Evolutionary conservation across 2,888 invertebrate genomes (phyloP).

Genomic region (Andrena fulva): DNA sequence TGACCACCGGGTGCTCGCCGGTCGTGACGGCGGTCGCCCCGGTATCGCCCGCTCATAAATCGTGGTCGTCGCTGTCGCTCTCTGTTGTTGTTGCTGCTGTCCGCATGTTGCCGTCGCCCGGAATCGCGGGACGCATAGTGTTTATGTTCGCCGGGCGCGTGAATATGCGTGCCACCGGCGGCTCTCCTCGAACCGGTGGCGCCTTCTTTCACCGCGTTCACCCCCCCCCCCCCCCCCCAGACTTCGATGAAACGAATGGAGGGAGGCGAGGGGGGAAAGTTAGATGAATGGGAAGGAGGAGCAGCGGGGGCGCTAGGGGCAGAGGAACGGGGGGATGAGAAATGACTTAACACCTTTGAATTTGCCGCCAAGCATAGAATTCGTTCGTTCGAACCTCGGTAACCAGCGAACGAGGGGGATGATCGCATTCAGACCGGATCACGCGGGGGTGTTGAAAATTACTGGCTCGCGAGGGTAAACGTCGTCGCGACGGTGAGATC

Average conservation of each 20-base stretch:
- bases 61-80: not conserved
- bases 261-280: constrained; percentile 42
- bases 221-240: constrained; percentile 50
- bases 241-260: constrained; percentile 26
- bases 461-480: not conserved
- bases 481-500: constrained; percentile 38
- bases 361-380: constrained; percentile 48
- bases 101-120: not conserved
- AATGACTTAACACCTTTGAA: constrained; percentile 43
- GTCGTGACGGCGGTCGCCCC: not conserved
- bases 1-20: constrained; percentile 12
- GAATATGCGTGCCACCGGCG: constrained; percentile 71
- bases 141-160: constrained; percentile 74
- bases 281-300: constrained; percentile 61
- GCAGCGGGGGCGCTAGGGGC: constrained; percentile 11
- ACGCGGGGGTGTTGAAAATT: not conserved
- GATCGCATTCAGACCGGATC: not conserved
- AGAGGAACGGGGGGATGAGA: constrained; percentile 24
- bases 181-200: constrained; percentile 73
- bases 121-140: constrained; percentile 62
- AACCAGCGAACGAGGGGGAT: not conserved
- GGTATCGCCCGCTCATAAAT: constrained; percentile 25
- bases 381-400: constrained; percentile 4
- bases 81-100: not conserved
- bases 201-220: constrained; percentile 71